phyloP scores from a whole-genome alignment of 2,888 invertebrate species.

The Macaria notata region DNA sequence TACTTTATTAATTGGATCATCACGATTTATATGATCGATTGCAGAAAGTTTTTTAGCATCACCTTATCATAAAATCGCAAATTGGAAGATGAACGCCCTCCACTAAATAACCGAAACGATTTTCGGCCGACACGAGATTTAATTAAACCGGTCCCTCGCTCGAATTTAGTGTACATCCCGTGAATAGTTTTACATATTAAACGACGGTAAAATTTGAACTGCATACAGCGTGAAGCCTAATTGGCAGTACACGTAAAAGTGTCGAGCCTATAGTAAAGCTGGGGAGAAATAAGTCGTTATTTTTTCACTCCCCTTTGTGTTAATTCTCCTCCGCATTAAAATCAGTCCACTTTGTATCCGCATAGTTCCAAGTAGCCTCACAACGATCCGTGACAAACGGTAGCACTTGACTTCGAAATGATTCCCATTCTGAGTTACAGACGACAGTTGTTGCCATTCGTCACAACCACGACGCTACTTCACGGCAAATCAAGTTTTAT shows the following conservation, averaged over 20 bases:
- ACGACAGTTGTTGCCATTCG: slow-evolving; percentile 25
- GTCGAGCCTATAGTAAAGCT: neutral
- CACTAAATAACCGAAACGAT: slow-evolving; percentile 44
- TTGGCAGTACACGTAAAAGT: slow-evolving; percentile 18
- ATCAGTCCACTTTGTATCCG: slow-evolving; percentile 18
- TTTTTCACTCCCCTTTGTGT: too few species aligned
- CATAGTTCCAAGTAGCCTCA: slow-evolving; percentile 34
- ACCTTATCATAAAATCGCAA: slow-evolving; percentile 29
- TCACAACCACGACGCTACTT: slow-evolving; percentile 20
- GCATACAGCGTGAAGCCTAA: slow-evolving; percentile 24
- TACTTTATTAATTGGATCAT: slow-evolving; percentile 3
- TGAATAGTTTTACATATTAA: slow-evolving; percentile 59
- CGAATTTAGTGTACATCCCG: slow-evolving; percentile 34
- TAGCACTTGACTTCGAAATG: slow-evolving; percentile 52
- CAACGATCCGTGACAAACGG: slow-evolving; percentile 47
- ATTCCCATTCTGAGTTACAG: slow-evolving; percentile 54
- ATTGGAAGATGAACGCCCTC: slow-evolving; percentile 46
- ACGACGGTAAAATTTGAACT: slow-evolving; percentile 25
- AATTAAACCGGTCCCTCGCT: slow-evolving; percentile 43
- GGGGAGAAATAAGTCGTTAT: too few species aligned
- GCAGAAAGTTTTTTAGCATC: slow-evolving; percentile 16
- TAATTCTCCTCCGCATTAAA: neutral
- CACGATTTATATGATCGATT: slow-evolving; percentile 3
- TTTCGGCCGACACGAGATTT: slow-evolving; percentile 46
- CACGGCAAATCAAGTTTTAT: slow-evolving; percentile 27